Percentiles rank a stretch among this genome's conserved stretches.
phyloP scores from a whole-genome alignment of 2,888 invertebrate genomes.

The Herminia tarsipennalis region DNA sequence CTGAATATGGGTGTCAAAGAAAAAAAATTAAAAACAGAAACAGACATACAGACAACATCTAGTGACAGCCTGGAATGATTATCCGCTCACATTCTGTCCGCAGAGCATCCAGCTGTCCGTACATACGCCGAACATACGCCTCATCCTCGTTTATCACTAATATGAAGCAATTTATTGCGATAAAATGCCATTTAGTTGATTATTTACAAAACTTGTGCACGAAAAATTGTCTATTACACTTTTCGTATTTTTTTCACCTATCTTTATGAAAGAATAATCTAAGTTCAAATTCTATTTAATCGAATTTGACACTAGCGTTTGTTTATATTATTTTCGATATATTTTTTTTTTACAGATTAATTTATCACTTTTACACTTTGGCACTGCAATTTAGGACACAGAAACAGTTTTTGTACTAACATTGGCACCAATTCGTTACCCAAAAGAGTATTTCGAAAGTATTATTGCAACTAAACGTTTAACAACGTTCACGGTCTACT shows the following conservation, averaged over 20 bases:
- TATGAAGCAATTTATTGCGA: conserved; percentile 48
- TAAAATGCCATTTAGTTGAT: conserved; percentile 60
- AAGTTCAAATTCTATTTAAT: no score
- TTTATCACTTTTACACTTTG: conserved; percentile 47
- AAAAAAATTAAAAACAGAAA: conserved; percentile 55
- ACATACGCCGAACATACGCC: conserved; percentile 84
- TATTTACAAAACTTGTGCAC: conserved; percentile 5
- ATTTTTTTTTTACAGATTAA: conserved; percentile 9
- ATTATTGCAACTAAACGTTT: conserved; percentile 47
- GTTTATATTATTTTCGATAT: no score
- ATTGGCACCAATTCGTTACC: conserved; percentile 52
- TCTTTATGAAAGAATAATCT: no score
- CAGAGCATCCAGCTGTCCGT: conserved; percentile 83
- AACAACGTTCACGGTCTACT: conserved; percentile 52
- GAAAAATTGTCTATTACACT: not conserved
- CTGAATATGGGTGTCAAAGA: conserved; percentile 38
- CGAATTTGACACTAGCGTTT: no score
- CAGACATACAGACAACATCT: conserved; percentile 84
- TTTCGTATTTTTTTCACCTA: no score
- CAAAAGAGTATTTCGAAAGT: conserved; percentile 52
- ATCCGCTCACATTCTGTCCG: conserved; percentile 83
- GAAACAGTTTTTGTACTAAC: conserved; percentile 50
- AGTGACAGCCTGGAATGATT: conserved; percentile 67
- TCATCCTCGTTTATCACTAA: conserved; percentile 65
- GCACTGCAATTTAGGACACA: conserved; percentile 57